These are phyloP conservation scores for Mycetomoellerius zeteki DNA, from an alignment of 1,140 invertebrate species.

Conservation along the genomic window DNA sequence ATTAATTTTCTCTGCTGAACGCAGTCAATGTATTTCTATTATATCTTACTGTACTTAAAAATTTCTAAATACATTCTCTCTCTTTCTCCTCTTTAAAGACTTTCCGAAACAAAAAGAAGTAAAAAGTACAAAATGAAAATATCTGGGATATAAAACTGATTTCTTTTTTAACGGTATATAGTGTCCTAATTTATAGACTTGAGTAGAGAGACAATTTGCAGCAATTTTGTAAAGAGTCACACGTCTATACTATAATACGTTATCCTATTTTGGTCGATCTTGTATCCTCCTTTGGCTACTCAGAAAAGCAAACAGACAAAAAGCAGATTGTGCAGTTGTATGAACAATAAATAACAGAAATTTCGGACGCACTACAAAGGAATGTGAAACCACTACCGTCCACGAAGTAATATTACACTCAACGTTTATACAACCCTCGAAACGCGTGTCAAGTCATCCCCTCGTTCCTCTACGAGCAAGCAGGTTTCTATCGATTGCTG, in stretches of 20 bases:
- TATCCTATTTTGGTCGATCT: too few species aligned
- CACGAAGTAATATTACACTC: constrained; percentile 22
- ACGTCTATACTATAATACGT: background rate
- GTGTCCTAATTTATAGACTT: background rate
- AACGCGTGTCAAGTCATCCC: constrained; percentile 53
- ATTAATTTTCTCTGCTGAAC: too few species aligned
- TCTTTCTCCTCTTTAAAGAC: background rate
- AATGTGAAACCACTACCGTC: background rate
- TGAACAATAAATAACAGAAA: constrained; percentile 34
- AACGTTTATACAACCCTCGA: constrained; percentile 44
- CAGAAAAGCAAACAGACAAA: background rate
- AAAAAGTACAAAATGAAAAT: background rate
- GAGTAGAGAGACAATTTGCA: background rate
- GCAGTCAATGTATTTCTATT: background rate
- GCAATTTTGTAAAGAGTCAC: background rate
- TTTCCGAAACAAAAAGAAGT: background rate
- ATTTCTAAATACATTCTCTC: too few species aligned
- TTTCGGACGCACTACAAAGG: background rate
- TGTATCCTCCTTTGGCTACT: background rate
- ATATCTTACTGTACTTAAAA: background rate
- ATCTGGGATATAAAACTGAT: background rate
- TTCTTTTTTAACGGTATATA: background rate
- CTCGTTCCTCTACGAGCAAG: constrained; percentile 44
- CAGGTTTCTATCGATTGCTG: constrained; percentile 72
- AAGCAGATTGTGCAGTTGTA: background rate